These are phyloP conservation scores for Dasypogon diadema DNA, from an alignment of 2,888 invertebrate species.

Conservation along the genomic window DNA sequence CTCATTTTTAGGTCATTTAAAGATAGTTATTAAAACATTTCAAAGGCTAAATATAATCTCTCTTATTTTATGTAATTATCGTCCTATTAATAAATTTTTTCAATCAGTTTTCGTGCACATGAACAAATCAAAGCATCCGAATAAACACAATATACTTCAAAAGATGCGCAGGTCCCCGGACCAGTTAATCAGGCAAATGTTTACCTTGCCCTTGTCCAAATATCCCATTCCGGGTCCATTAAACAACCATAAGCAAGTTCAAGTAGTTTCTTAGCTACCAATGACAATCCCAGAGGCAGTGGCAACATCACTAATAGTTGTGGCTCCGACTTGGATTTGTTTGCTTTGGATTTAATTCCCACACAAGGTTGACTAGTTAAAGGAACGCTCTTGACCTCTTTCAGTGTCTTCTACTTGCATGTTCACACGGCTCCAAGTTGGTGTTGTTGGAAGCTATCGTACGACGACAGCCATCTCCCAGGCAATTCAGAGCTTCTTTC, in stretches of 20 bases:
- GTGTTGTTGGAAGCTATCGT: not conserved
- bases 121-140: no score
- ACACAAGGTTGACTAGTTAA: conserved; percentile 32
- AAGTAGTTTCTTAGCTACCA: not conserved
- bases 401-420: not conserved
- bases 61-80: no score
- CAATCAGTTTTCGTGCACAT: no score
- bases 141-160: no score
- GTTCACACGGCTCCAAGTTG: conserved; percentile 2
- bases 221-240: not conserved
- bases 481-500: conserved; percentile 18
- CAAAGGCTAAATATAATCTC: no score
- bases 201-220: not conserved
- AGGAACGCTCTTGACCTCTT: conserved; percentile 34
- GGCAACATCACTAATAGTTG: not conserved
- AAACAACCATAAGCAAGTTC: not conserved
- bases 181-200: not conserved
- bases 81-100: no score
- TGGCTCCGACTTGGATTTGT: not conserved
- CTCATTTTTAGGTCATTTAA: no score
- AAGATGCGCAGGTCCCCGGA: not conserved
- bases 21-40: no score
- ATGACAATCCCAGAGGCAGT: not conserved
- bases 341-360: conserved; percentile 17
- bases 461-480: not conserved